Conservation (phyloP, 2,888 invertebrate species). For the Druceiella hillmani region DNA sequence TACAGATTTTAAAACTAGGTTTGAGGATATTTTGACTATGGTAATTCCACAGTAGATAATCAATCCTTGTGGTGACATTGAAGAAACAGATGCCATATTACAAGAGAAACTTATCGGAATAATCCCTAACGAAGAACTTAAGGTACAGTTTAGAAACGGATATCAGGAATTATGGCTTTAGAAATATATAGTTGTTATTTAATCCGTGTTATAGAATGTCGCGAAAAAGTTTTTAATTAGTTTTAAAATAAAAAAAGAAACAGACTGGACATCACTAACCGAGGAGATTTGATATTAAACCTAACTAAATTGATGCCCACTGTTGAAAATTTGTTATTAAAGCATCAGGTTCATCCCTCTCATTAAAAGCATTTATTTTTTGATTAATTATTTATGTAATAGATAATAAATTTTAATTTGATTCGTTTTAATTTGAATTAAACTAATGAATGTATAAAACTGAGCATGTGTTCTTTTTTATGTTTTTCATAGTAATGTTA, state of each 20-base stretch:
- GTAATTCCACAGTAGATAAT: no score
- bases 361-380: conserved; percentile 22
- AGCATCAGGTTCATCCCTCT: conserved; percentile 22
- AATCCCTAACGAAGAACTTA: no score
- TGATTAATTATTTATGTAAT: conserved; percentile 15
- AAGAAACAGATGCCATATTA: no score
- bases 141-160: no score
- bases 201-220: no score
- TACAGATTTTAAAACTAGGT: no score
- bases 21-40: no score
- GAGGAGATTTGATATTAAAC: conserved; percentile 24
- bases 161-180: no score
- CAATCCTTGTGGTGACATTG: no score
- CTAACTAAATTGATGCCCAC: conserved; percentile 24
- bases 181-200: no score
- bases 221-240: no score
- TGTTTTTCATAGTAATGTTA: conserved; percentile 3
- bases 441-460: conserved; percentile 16
- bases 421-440: conserved; percentile 17
- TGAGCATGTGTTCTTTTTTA: conserved; percentile 15
- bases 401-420: conserved; percentile 16
- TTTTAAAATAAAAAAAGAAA: conserved; percentile 22
- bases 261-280: conserved; percentile 20
- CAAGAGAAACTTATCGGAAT: no score
- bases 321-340: conserved; percentile 23